phyloP scores from a whole-genome alignment of 2,797 vertebrate genomes.

The Todus mexicanus region DNA sequence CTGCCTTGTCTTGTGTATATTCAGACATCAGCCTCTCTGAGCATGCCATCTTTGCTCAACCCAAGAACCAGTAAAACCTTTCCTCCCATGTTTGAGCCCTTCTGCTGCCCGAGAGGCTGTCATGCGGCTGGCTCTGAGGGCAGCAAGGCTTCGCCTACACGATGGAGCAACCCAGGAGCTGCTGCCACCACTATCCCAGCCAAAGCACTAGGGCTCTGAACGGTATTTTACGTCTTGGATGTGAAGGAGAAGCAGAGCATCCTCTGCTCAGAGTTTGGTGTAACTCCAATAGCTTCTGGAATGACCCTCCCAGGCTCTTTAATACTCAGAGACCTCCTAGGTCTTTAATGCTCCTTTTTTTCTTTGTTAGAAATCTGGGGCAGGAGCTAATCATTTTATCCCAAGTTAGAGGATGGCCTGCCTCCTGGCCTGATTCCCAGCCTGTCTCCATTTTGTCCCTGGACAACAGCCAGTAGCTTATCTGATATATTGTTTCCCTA shows the following conservation, averaged over 20 bases:
- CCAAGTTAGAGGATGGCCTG: background rate
- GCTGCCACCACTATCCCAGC: background rate
- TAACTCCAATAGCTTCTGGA: background rate
- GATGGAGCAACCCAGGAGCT: background rate
- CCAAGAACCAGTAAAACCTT: background rate
- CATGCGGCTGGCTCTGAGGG: background rate
- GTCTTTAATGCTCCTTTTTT: conserved; percentile 13
- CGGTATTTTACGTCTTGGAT: background rate
- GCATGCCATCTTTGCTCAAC: background rate
- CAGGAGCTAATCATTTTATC: conserved; percentile 53
- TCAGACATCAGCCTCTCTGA: background rate
- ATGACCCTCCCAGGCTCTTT: background rate
- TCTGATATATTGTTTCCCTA: conserved; percentile 52
- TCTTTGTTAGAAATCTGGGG: conserved; percentile 27
- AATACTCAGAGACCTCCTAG: background rate
- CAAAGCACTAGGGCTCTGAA: background rate
- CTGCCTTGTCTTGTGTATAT: background rate
- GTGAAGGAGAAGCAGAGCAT: background rate
- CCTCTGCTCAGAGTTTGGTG: background rate
- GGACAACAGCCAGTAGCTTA: conserved; percentile 37
- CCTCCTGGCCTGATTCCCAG: conserved; percentile 46
- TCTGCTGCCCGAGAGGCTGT: rapidly evolving
- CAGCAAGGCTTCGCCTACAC: background rate
- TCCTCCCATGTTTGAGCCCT: background rate
- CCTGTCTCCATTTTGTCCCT: conserved; percentile 59